A percentile compares a stretch with the other conserved stretches of the same genome.
phyloP scores from a whole-genome alignment of 2,113 vertebrate species.

The Microtus ochrogaster region DNA sequence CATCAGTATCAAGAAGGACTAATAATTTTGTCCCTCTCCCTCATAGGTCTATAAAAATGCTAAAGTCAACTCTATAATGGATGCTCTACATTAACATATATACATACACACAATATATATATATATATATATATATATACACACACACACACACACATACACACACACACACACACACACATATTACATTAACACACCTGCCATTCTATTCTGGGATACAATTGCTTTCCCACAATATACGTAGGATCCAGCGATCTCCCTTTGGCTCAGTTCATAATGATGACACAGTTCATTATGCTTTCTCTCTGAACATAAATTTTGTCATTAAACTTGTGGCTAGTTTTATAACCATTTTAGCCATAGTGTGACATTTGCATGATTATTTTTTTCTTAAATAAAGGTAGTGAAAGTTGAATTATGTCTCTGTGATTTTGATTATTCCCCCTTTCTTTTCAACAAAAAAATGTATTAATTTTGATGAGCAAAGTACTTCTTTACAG shows the following conservation, averaged over 20 bases:
- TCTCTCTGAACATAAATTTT: slow-evolving; percentile 53
- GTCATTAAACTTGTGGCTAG: slow-evolving; percentile 60
- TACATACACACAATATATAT: too few species aligned
- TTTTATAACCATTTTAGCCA: slow-evolving; percentile 63
- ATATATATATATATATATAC: too few species aligned
- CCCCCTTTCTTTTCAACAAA: slow-evolving; percentile 29
- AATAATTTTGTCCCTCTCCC: neutral
- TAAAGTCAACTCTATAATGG: neutral
- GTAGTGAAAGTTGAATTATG: slow-evolving; percentile 58
- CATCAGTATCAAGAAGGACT: neutral
- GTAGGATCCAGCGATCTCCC: neutral
- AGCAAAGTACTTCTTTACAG: slow-evolving; percentile 34
- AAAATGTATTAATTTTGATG: slow-evolving; percentile 58
- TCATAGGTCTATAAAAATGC: neutral
- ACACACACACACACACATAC: too few species aligned
- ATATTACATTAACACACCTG: neutral
- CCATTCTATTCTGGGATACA: neutral
- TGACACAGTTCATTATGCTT: slow-evolving; percentile 56
- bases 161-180: too few species aligned
- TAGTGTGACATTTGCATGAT: slow-evolving; percentile 52
- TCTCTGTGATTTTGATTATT: slow-evolving; percentile 25
- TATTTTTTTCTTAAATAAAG: slow-evolving; percentile 11
- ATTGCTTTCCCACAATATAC: neutral
- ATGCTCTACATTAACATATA: too few species aligned
- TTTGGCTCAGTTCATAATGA: neutral